Conservation (phyloP, 1,140 invertebrate species). For the Dermatophagoides farinae region DNA sequence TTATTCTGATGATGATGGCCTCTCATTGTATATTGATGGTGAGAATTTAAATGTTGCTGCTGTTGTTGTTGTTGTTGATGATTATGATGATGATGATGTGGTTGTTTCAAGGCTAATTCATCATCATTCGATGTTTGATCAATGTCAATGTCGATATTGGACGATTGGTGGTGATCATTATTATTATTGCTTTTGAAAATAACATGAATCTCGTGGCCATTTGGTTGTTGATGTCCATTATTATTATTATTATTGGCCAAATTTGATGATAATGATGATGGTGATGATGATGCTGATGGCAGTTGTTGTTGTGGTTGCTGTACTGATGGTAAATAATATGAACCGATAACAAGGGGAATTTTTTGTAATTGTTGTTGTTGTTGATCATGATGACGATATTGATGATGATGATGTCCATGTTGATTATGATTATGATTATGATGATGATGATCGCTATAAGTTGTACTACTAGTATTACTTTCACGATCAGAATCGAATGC, state of each 20-base stretch:
- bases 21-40: not conserved
- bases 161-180: not conserved
- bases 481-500: conserved; percentile 18
- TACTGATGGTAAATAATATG: not conserved
- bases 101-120: not conserved
- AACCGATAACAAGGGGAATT: not conserved
- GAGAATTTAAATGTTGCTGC: not conserved
- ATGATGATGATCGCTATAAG: not conserved
- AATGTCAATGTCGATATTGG: not conserved
- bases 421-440: too few species aligned
- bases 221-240: too few species aligned
- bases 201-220: too few species aligned
- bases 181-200: not conserved
- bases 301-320: not conserved
- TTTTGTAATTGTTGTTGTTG: not conserved
- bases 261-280: too few species aligned
- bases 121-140: not conserved
- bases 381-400: not conserved
- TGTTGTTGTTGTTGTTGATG: not conserved
- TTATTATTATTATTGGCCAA: too few species aligned
- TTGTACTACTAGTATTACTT: conserved; percentile 17
- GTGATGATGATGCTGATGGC: too few species aligned
- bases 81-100: not conserved
- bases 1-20: not conserved
- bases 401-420: too few species aligned